Evolutionary conservation across 2,113 vertebrate genomes (phyloP).

Genomic region (Cyanoderma ruficeps): DNA sequence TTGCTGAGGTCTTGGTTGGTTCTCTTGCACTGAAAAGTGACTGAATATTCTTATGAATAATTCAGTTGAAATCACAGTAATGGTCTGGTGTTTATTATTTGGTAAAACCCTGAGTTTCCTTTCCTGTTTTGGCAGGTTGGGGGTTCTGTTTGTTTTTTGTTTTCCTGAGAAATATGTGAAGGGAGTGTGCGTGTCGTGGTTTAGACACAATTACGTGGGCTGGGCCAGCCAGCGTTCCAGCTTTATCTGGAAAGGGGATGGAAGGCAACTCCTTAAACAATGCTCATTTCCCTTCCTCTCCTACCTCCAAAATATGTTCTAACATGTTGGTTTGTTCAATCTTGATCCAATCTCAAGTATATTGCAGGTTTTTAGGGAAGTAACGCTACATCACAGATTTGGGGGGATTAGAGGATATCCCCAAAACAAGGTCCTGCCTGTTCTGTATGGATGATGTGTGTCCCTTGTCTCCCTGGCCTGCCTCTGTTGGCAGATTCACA

Average conservation of each 20-base stretch:
- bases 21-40: not conserved
- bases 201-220: not conserved
- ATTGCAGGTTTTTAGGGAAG: not conserved
- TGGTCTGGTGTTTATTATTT: not conserved
- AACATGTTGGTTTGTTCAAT: not conserved
- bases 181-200: not conserved
- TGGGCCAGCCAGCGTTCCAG: not conserved
- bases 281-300: not conserved
- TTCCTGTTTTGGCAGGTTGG: not conserved
- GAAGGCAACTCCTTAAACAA: slow-evolving; percentile 48
- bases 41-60: not conserved
- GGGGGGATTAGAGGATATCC: not conserved
- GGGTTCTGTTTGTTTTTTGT: not conserved
- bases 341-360: not conserved
- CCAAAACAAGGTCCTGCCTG: not conserved
- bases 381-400: not conserved
- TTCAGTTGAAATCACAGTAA: not conserved
- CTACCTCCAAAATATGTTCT: not conserved
- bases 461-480: not conserved
- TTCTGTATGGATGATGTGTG: fast-evolving
- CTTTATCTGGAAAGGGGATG: slow-evolving; percentile 25
- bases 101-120: not conserved
- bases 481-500: not conserved
- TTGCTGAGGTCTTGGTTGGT: not conserved
- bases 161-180: slow-evolving; percentile 7